Percentiles rank a stretch among this genome's conserved stretches.
phyloP scores from a whole-genome alignment of 1,140 invertebrate genomes.

The Orius insidiosus region DNA sequence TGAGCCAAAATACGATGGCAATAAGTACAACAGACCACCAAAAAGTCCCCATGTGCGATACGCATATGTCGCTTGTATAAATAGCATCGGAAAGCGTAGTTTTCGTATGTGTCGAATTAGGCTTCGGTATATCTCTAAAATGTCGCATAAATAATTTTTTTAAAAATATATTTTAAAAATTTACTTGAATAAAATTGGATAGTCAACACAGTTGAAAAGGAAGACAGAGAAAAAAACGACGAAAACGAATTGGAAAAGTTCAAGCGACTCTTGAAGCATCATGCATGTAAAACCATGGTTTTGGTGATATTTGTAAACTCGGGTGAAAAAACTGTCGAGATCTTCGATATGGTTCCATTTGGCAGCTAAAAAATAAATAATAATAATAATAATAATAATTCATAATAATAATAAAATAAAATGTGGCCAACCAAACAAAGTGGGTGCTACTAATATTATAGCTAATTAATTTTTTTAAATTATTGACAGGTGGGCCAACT shows the following conservation, averaged over 20 bases:
- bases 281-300: conserved; percentile 86
- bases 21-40: conserved; percentile 46
- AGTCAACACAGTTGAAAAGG: conserved; percentile 76
- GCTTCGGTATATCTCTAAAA: conserved; percentile 28
- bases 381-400: too few relatives aligned
- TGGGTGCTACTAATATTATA: not conserved
- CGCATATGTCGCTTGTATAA: conserved; percentile 36
- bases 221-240: conserved; percentile 79
- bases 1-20: conserved; percentile 59
- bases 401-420: too few relatives aligned
- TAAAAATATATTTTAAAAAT: not conserved
- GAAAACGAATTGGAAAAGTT: conserved; percentile 81
- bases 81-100: conserved; percentile 46
- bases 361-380: conserved; percentile 30
- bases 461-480: not conserved
- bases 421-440: not conserved
- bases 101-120: conserved; percentile 37
- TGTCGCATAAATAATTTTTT: too few relatives aligned
- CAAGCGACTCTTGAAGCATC: conserved; percentile 67
- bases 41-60: conserved; percentile 32
- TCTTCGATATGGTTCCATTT: conserved; percentile 94
- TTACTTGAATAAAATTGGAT: conserved; percentile 61
- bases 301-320: conserved; percentile 92
- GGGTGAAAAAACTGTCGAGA: conserved; percentile 81
- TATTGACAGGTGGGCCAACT: too few relatives aligned